Evolutionary conservation across 2,888 invertebrate genomes (phyloP), one percentile per base, ranked within the genome.

Genomic region (Cryptus armator): DNA sequence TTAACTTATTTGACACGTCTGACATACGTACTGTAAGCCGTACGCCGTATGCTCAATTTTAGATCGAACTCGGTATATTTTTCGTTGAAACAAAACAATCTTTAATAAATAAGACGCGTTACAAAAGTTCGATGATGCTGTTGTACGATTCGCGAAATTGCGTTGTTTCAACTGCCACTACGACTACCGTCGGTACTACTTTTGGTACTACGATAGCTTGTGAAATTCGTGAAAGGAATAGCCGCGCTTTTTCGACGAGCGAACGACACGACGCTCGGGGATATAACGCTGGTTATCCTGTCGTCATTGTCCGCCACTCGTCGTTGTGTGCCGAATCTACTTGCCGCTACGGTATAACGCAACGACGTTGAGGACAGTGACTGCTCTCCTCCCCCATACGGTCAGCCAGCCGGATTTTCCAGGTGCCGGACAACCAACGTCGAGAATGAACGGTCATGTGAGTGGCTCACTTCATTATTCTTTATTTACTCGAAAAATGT

Each of bases 381-480:
- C 46, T 37, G 9, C 37, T 24, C 24, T 10, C 12, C 24, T 12
- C 10, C 56, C 10, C 6, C 10, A 12, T 59, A 44, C 59, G 29
- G 9, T 14, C 16, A 5, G 1, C 44, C 16, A 5, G 1, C 44
- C 9, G 56, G 51, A 0, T 24, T 9, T 68, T 51, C 14, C 14
- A 71, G 7, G n/a, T 56, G 62, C 46, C 74, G 74, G 59, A 24
- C 59, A 14, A 56, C 6, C 46, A 19, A 24, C 56, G 24, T 43
- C 19, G 43, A 53, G 43, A 7, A 77, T 59, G 67, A 77, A 59
- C 56, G 29, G 5, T 12, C 24, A 59, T 68, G 77, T 77, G 59
- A 77, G 77, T 77, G 10, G 14, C 4, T 5, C 29, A 29, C 46
- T 32, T 46, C 46, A 56, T 77, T 77, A 46, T 37, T 62, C 37